A percentile compares a stretch with the other conserved stretches of the same genome.
Conservation (phyloP, 2,797 vertebrate species). For the Pitangus sulphuratus region DNA sequence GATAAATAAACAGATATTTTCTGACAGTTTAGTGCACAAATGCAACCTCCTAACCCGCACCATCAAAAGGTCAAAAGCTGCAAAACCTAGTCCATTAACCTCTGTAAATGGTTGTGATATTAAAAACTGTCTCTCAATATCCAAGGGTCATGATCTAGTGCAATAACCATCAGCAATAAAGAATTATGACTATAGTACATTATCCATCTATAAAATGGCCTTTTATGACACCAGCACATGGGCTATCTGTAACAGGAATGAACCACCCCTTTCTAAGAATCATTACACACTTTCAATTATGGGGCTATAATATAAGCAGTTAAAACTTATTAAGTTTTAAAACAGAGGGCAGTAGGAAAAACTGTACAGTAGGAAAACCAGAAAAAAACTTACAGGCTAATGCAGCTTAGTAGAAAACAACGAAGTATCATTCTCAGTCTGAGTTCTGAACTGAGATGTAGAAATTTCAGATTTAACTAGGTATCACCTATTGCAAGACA, state of each 20-base stretch:
- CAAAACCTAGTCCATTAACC: constrained; percentile 84
- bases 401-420: not conserved
- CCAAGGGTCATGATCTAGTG: constrained; percentile 80
- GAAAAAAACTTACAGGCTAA: not conserved
- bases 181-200: constrained; percentile 80
- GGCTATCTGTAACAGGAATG: constrained; percentile 61
- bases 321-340: constrained; percentile 38
- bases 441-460: not conserved
- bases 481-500: not conserved
- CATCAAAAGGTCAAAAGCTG: constrained; percentile 79
- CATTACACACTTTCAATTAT: constrained; percentile 61
- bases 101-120: constrained; percentile 82
- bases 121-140: constrained; percentile 84
- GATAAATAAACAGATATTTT: constrained; percentile 79
- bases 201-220: constrained; percentile 83
- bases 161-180: constrained; percentile 83
- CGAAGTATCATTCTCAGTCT: not conserved
- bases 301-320: constrained; percentile 37
- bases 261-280: constrained; percentile 68
- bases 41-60: constrained; percentile 74
- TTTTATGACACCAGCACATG: constrained; percentile 74
- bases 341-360: not conserved
- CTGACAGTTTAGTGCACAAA: constrained; percentile 72
- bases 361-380: not conserved
- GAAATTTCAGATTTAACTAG: not conserved